These are phyloP conservation scores for Camponotus vicinus DNA, from an alignment of 1,140 invertebrate species.

Conservation along the genomic window DNA sequence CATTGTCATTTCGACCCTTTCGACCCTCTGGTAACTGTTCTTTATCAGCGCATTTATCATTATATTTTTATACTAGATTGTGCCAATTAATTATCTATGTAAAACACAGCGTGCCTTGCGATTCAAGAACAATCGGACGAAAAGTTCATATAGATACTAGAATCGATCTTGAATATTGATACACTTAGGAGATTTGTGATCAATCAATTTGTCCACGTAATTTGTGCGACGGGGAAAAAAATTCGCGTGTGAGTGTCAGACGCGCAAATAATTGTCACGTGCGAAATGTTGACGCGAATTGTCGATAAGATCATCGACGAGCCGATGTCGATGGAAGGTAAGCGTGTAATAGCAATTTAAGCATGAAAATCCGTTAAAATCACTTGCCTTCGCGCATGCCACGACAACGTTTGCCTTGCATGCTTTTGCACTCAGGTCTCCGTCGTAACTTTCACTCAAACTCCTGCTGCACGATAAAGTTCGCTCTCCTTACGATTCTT, in stretches of 20 bases:
- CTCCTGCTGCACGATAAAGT: background rate
- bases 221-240: background rate
- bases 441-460: background rate
- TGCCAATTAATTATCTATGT: constrained; percentile 16
- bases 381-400: background rate
- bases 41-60: background rate
- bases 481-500: background rate
- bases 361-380: constrained; percentile 36
- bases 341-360: constrained; percentile 45
- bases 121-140: background rate
- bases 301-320: background rate
- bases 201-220: background rate
- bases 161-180: background rate
- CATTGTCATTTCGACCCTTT: background rate
- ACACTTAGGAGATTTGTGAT: constrained; percentile 2
- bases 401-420: background rate
- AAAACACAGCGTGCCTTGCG: background rate
- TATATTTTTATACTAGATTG: constrained; percentile 22
- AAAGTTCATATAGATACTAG: background rate
- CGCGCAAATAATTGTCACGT: background rate
- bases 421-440: background rate
- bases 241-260: background rate
- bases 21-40: background rate
- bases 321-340: constrained; percentile 9
- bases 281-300: background rate